A percentile compares a stretch with the other conserved stretches of the same genome.
Evolutionary conservation across 2,888 invertebrate genomes (phyloP).

Genomic region (Plemyria rubiginata): DNA sequence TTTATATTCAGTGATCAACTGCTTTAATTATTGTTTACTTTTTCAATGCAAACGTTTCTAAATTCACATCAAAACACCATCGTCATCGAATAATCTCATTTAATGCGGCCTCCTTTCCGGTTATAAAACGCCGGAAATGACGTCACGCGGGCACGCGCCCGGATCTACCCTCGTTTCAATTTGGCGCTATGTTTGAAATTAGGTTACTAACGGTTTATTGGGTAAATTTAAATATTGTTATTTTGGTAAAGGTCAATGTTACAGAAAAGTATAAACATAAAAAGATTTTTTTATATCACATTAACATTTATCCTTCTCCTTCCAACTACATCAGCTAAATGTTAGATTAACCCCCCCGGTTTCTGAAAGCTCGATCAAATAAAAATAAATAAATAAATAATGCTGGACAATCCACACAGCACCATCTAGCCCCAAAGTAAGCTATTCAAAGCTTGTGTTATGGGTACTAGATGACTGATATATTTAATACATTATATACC

Average conservation of each 20-base stretch:
- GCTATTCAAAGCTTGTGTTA: too few relatives aligned
- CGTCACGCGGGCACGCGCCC: conserved; percentile 60
- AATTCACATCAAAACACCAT: conserved; percentile 36
- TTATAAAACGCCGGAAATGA: conserved; percentile 59
- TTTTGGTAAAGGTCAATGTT: conserved; percentile 3
- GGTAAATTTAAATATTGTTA: conserved; percentile 27
- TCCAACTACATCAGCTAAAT: too few relatives aligned
- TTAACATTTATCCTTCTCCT: too few relatives aligned
- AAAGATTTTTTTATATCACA: too few relatives aligned
- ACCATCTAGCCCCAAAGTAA: too few relatives aligned
- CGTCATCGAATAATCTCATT: conserved; percentile 48
- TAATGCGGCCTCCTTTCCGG: conserved; percentile 52
- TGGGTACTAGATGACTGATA: too few relatives aligned
- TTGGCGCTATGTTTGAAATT: conserved; percentile 60
- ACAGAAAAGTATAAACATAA: too few relatives aligned
- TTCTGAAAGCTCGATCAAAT: too few relatives aligned
- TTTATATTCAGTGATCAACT: background rate
- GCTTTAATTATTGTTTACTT: background rate
- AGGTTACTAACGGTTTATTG: conserved; percentile 55
- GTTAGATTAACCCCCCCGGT: too few relatives aligned
- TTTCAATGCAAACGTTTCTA: conserved; percentile 21
- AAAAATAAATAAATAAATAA: too few relatives aligned
- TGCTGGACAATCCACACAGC: too few relatives aligned
- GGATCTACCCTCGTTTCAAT: conserved; percentile 64
- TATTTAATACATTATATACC: too few relatives aligned